Base-by-base conservation (phyloP, 2,113 vertebrate species). In the Seriola quinqueradiata region DNA sequence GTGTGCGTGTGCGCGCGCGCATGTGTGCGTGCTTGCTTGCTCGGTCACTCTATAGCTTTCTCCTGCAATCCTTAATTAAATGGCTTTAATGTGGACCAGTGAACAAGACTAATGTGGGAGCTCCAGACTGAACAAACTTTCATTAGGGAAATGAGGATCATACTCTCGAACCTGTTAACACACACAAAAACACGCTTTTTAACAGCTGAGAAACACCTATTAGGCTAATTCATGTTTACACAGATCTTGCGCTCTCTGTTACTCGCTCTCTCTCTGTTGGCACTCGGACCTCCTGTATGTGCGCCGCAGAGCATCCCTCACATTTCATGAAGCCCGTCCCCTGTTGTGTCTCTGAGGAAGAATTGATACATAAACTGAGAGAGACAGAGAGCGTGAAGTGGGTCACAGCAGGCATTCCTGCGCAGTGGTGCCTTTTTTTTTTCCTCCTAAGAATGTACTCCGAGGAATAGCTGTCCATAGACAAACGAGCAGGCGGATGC, bases 121-220 rank as follows among this genome's bases (percentile, higher is more conserved):
- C 58, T 48, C 25, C 14, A 34, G 25, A 64, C 3, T 58, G 58
- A 67, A 58, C 61, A 78, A 75, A 85, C 65, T 85, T 85, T 82
- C 68, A 89, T 90, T 65, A 87, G 75, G 42, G 64, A 83, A 90
- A 86, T 82, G 78, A 12, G 73, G 36, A n/a, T 64, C 61, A 84
- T 23, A 71, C 57, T 14, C 44, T 69, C 10, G 25, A 64, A 71
- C 12, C 10, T 71, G 32, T 23, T 60, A 54, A 23, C 63, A 34
- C 60, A 38, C 60, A 66, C 38, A 72, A 60, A 72, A 19, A 46
- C n/a, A 70, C 70, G 32, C 36, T 54, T 55, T 71, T 77, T 25
- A 32, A 44, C 68, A 46, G 54, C 54, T 32, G 10, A 28, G 1
- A 25, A 28, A 28, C 4, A 8, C 8, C 23, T 38, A 52, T 64